Conservation (phyloP, 2,797 vertebrate genomes). For the Peromyscus eremicus region DNA sequence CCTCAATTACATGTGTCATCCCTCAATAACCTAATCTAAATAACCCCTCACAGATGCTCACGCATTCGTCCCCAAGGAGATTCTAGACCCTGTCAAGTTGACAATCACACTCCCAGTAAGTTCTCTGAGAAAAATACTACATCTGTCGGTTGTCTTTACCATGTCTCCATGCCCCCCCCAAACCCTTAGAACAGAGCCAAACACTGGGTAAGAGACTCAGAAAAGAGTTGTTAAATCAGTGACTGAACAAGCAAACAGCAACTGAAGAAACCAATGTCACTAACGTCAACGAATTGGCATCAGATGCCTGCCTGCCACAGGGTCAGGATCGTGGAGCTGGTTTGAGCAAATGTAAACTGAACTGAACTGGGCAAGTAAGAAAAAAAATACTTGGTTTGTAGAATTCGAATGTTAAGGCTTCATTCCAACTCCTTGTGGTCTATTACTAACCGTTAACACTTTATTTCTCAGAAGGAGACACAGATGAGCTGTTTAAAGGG, state of each 20-base stretch:
- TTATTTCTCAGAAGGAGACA: constrained; percentile 25
- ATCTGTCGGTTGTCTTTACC: background rate
- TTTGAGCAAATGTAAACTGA: background rate
- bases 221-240: constrained; percentile 2
- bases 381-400: background rate
- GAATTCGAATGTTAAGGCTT: constrained; percentile 18
- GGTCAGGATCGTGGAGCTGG: background rate
- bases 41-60: background rate
- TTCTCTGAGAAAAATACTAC: background rate
- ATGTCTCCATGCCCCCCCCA: no score
- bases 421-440: background rate
- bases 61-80: background rate
- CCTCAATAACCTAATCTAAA: background rate
- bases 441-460: background rate
- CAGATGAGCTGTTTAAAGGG: background rate
- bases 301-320: background rate
- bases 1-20: background rate
- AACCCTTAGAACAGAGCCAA: constrained; percentile 16
- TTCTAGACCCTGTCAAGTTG: background rate
- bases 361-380: background rate
- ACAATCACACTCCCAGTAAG: background rate
- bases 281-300: background rate
- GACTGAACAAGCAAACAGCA: background rate
- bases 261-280: background rate
- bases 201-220: background rate